These are phyloP conservation scores for Drosophila melanocephala DNA, from an alignment of 2,888 invertebrate genomes.

Conservation along the genomic window DNA sequence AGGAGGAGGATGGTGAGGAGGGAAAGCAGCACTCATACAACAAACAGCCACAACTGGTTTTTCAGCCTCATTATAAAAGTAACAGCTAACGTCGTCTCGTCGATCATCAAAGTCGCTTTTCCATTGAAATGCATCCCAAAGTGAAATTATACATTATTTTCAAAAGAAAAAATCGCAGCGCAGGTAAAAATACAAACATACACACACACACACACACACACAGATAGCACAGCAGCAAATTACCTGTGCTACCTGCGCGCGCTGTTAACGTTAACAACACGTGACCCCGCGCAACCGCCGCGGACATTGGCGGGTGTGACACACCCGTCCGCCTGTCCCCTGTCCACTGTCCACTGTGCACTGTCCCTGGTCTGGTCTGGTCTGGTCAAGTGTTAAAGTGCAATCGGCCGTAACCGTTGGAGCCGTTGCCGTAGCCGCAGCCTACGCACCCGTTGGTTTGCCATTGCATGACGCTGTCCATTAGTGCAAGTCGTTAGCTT, in stretches of 20 bases:
- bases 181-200: conserved; percentile 55
- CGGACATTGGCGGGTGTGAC: conserved; percentile 50
- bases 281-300: conserved; percentile 62
- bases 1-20: conserved; percentile 18
- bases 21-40: conserved; percentile 23
- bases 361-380: conserved; percentile 48
- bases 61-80: conserved; percentile 55
- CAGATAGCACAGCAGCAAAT: conserved; percentile 33
- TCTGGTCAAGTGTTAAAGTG: conserved; percentile 78
- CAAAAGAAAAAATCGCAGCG: conserved; percentile 62
- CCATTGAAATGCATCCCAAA: conserved; percentile 68
- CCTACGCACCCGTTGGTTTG: conserved; percentile 46
- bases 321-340: conserved; percentile 10
- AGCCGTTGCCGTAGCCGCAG: neutral
- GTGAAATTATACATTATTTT: conserved; percentile 69
- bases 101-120: conserved; percentile 61
- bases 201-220: neutral
- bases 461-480: conserved; percentile 64
- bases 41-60: conserved; percentile 48
- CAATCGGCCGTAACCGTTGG: conserved; percentile 69
- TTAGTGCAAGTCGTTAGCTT: conserved; percentile 72
- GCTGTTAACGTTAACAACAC: conserved; percentile 69
- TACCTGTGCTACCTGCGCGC: conserved; percentile 64
- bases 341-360: neutral
- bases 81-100: conserved; percentile 41